Base-by-base conservation (phyloP, 2,113 vertebrate species). In the Leptobrachium ailaonicum region DNA sequence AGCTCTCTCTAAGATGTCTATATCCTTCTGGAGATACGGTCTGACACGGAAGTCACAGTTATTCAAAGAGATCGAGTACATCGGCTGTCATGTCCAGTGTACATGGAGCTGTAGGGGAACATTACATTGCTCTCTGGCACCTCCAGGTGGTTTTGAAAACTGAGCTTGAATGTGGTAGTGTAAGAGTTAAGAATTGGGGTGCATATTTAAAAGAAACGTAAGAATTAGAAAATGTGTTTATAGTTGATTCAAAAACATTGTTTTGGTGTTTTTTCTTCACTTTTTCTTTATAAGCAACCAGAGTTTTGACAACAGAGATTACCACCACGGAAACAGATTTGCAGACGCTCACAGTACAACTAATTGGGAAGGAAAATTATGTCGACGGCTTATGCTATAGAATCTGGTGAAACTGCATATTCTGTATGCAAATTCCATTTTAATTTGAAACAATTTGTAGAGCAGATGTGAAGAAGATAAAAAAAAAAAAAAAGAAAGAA, bases 401-500 rank as follows among this genome's bases (percentile, higher is more conserved):
- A 81, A 81, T 81, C 66, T 62, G 64, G 79, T 81, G 40, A 53
- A 69, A 68, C 64, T 11, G 79, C 41, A n/a, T 62, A 81, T 81
- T 75, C 71, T 47, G 43, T 75, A 81, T 81, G 79, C 79, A 81
- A 81, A 81, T 81, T 50, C 79, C 72, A 75, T 81, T 81, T 81
- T 81, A 81, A 81, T 81, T 81, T 81, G 79, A 81, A 81, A 74
- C 72, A 81, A 68, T 81, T 75, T 81, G 62, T 50, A 75, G 79
- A 81, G 79, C 79, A 81, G 79, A 81, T 81, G 79, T 81, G 79
- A 75, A 75, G 72, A 75, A 75, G 72, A 75, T 75, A 81, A 81
- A 81, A 77, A 79, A 32, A 32, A 32, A 32, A 32, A 32, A 32
- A 32, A 32, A 32, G 20, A 32, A 77, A 66, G 7, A 77, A 77